phyloP scores from a whole-genome alignment of 92 coral and sea anemone species.

The Desmophyllum pertusum region DNA sequence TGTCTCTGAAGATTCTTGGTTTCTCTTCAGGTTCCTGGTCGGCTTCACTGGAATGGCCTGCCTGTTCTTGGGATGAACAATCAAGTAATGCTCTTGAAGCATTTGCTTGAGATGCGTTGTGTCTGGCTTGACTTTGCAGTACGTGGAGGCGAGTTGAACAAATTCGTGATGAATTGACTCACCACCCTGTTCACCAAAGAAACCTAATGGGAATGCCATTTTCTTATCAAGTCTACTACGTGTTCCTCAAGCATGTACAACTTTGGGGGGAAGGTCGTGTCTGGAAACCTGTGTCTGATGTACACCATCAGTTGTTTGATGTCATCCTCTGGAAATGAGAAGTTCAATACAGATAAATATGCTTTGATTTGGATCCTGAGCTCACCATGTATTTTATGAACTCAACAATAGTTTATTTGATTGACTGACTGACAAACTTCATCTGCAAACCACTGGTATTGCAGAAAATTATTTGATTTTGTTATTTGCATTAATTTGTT shows the following conservation, averaged over 20 bases:
- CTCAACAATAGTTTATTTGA: too few relatives aligned
- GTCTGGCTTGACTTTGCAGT: conserved; percentile 24
- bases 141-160: background rate
- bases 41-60: too few relatives aligned
- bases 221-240: background rate
- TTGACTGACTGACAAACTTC: too few relatives aligned
- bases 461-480: too few relatives aligned
- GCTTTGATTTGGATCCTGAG: background rate
- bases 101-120: too few relatives aligned
- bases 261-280: conserved; percentile 29
- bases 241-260: conserved; percentile 35
- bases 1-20: too few relatives aligned
- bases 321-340: conserved; percentile 24
- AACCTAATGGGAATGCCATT: conserved; percentile 13
- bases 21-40: too few relatives aligned
- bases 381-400: too few relatives aligned
- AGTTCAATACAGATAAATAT: background rate
- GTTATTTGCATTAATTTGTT: too few relatives aligned
- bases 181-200: conserved; percentile 13
- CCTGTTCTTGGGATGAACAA: too few relatives aligned
- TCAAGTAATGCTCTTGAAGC: too few relatives aligned
- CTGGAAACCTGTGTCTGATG: conserved; percentile 14
- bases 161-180: conserved; percentile 30
- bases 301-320: conserved; percentile 14
- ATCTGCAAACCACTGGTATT: too few relatives aligned